These are phyloP conservation scores for Meda fulgida DNA, from an alignment of 2,797 vertebrate genomes.

Conservation along the genomic window DNA sequence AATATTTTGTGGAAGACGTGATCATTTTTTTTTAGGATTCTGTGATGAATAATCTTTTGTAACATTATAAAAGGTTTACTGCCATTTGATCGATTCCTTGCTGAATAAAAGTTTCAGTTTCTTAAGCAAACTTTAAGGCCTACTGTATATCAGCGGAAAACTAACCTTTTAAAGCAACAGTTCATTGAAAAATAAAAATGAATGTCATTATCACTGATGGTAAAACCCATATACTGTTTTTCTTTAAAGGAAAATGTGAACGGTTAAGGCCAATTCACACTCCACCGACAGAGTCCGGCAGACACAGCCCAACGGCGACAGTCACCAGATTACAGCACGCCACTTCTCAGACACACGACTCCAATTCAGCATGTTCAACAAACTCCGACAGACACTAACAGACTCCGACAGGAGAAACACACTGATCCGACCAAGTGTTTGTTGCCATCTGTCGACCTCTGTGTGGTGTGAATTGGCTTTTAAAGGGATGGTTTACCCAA, in stretches of 20 bases:
- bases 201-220: not conserved
- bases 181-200: not conserved
- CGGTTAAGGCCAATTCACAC: not conserved
- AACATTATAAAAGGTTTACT: not conserved
- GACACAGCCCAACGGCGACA: not conserved
- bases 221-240: not conserved
- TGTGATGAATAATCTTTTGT: not conserved
- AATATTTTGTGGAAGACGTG: not conserved
- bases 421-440: not conserved
- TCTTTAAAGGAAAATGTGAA: not conserved
- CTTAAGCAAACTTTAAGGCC: not conserved
- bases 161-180: not conserved
- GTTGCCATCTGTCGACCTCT: not conserved
- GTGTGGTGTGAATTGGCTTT: not conserved
- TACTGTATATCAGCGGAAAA: not conserved
- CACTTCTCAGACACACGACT: not conserved
- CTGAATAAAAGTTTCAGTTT: not conserved
- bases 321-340: not conserved
- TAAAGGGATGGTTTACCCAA: not conserved
- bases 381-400: not conserved
- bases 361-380: not conserved
- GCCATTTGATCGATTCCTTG: not conserved
- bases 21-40: not conserved
- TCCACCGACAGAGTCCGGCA: not conserved
- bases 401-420: not conserved